phyloP scores from a whole-genome alignment of 2,797 vertebrate genomes.

The Typhlichthys subterraneus region DNA sequence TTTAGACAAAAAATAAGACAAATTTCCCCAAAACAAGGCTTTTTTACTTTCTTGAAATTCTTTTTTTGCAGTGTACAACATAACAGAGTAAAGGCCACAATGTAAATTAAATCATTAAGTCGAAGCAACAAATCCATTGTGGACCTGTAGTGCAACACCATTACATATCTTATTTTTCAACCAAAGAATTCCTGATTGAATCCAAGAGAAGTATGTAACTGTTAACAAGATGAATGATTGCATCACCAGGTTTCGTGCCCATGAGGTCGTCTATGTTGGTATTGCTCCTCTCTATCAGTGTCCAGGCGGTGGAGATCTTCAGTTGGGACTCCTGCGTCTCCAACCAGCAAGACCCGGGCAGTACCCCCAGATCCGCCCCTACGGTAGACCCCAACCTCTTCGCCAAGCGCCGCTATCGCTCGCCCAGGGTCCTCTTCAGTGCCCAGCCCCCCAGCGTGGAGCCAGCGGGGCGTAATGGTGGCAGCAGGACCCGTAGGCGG shows the following conservation, averaged over 20 bases:
- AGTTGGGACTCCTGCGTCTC: slow-evolving; percentile 75
- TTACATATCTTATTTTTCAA: no score
- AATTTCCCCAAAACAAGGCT: no score
- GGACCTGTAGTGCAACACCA: no score
- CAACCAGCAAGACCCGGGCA: slow-evolving; percentile 46
- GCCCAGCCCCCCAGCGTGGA: slow-evolving; percentile 82
- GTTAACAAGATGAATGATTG: neutral
- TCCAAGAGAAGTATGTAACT: no score
- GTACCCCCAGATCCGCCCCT: slow-evolving; percentile 49
- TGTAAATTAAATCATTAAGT: no score
- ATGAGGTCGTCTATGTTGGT: slow-evolving; percentile 94
- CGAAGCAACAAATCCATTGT: no score
- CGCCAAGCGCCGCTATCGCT: slow-evolving; percentile 84
- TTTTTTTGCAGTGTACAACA: no score
- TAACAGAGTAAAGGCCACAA: no score
- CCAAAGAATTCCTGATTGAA: no score
- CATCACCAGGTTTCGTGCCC: slow-evolving; percentile 75
- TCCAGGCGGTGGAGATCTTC: slow-evolving; percentile 83
- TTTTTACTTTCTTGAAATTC: no score
- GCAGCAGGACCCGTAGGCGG: slow-evolving; percentile 76
- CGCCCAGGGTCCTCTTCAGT: slow-evolving; percentile 91
- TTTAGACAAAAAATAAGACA: no score
- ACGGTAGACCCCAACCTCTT: slow-evolving; percentile 89
- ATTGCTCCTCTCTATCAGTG: slow-evolving; percentile 90
- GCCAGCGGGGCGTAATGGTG: slow-evolving; percentile 41